These are phyloP conservation scores for Melangyna quadrimaculata DNA, from an alignment of 2,888 invertebrate species.

Conservation along the genomic window DNA sequence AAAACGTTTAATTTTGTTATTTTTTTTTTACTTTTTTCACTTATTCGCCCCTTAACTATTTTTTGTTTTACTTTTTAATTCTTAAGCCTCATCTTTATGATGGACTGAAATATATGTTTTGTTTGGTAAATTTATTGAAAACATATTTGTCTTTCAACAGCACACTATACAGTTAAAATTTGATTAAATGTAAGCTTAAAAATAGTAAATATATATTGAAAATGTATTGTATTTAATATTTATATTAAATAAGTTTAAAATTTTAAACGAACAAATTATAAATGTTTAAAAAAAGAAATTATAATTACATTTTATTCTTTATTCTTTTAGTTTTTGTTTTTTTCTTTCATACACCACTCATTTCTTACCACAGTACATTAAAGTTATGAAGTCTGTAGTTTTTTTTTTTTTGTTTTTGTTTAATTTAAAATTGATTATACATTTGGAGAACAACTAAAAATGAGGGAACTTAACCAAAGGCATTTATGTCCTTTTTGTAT, in stretches of 20 bases:
- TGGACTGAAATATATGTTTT: slow-evolving; percentile 36
- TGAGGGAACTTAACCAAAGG: slow-evolving; percentile 43
- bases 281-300: slow-evolving; percentile 19
- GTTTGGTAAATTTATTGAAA: slow-evolving; percentile 36
- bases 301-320: slow-evolving; percentile 13
- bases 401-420: neutral
- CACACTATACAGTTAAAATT: slow-evolving; percentile 48
- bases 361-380: slow-evolving; percentile 52
- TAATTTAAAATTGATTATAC: slow-evolving; percentile 23
- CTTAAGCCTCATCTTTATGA: slow-evolving; percentile 26
- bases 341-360: slow-evolving; percentile 33
- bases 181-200: slow-evolving; percentile 68
- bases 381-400: neutral
- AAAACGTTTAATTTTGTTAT: slow-evolving; percentile 14
- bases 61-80: slow-evolving; percentile 15
- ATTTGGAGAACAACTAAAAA: slow-evolving; percentile 50
- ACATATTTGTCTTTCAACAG: slow-evolving; percentile 28
- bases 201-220: slow-evolving; percentile 68
- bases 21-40: neutral
- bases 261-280: slow-evolving; percentile 36
- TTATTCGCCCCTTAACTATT: slow-evolving; percentile 50
- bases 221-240: slow-evolving; percentile 62
- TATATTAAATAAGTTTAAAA: slow-evolving; percentile 47
- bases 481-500: neutral
- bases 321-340: slow-evolving; percentile 4